Evolutionary conservation across 1,140 invertebrate genomes (phyloP).

Genomic region (Macrosteles quadrilineatus): DNA sequence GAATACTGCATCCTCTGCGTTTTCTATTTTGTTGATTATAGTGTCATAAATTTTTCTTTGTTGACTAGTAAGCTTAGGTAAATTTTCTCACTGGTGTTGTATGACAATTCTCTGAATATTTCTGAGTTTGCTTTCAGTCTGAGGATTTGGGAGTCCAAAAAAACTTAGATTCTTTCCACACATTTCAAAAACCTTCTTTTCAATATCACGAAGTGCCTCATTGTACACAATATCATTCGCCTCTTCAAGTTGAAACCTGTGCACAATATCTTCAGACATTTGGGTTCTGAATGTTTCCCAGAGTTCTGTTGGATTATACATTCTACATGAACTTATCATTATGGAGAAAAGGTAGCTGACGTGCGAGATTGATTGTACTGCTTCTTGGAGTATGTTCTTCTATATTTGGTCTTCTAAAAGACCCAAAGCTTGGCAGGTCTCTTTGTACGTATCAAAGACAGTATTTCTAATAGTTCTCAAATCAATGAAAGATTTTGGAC

Average conservation of each 20-base stretch:
- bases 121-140: neutral
- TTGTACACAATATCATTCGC: neutral
- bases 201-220: neutral
- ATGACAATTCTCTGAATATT: neutral
- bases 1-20: slow-evolving; percentile 35
- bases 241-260: neutral
- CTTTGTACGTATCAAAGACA: slow-evolving; percentile 45
- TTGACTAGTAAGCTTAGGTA: neutral
- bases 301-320: neutral
- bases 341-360: neutral
- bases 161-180: neutral
- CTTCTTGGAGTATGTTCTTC: slow-evolving; percentile 31
- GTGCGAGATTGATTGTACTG: no score
- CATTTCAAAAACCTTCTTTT: neutral
- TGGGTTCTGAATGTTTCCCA: neutral
- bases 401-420: slow-evolving; percentile 47
- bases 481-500: slow-evolving; percentile 48
- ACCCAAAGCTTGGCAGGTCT: slow-evolving; percentile 42
- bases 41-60: neutral
- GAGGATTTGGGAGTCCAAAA: neutral
- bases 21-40: neutral
- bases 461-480: slow-evolving; percentile 47
- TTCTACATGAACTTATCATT: neutral
- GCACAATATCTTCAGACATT: neutral
- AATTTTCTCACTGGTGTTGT: neutral